Evolutionary conservation across 2,797 vertebrate genomes (phyloP).

Genomic region (Syngnathus rostellatus): DNA sequence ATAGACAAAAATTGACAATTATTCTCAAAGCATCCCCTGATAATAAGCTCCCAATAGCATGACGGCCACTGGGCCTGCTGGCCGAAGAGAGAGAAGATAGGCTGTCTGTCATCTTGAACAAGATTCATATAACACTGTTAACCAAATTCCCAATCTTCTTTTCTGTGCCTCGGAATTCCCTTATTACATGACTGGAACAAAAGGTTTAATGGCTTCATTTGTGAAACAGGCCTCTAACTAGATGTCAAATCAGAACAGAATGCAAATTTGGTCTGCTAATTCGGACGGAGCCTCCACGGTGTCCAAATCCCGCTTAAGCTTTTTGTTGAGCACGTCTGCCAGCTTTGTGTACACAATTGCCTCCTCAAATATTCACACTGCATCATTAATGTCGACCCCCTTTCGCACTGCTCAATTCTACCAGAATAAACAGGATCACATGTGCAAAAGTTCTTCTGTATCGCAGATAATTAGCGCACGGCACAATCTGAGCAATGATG

Average conservation of each 20-base stretch:
- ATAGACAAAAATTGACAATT: too few species aligned
- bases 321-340: conserved; percentile 61
- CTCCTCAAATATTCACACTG: conserved; percentile 56
- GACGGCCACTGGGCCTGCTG: conserved; percentile 32
- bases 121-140: conserved; percentile 36
- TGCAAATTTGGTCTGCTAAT: conserved; percentile 60
- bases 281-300: conserved; percentile 38
- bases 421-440: conserved; percentile 63
- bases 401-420: conserved; percentile 64
- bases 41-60: background rate
- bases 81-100: conserved; percentile 32
- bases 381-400: conserved; percentile 65
- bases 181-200: conserved; percentile 58
- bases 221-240: conserved; percentile 50
- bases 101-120: conserved; percentile 41
- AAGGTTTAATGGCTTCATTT: conserved; percentile 49
- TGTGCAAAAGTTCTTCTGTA: conserved; percentile 59
- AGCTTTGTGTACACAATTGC: conserved; percentile 68
- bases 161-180: conserved; percentile 47
- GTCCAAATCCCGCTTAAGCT: conserved; percentile 64
- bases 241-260: conserved; percentile 60
- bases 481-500: conserved; percentile 73
- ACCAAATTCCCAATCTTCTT: conserved; percentile 39
- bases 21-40: too few species aligned
- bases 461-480: conserved; percentile 68